Conservation (phyloP, 2,797 vertebrate species). For the Hoplostethus atlanticus region DNA sequence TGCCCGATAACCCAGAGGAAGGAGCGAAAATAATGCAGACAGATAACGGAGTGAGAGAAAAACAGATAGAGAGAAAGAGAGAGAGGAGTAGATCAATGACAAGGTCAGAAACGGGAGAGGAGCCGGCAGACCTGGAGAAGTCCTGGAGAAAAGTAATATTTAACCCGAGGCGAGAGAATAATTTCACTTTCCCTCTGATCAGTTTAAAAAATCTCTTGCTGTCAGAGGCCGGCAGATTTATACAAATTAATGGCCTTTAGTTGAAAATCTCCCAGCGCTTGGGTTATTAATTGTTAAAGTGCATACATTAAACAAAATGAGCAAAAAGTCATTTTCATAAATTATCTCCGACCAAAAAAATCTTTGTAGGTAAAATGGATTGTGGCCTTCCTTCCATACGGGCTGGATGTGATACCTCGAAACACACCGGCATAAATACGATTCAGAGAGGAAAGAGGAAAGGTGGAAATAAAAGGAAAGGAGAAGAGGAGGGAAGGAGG, state of each 20-base stretch:
- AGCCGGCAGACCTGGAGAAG: conserved; percentile 70
- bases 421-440: conserved; percentile 54
- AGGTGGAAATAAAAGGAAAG: background rate
- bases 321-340: conserved; percentile 91
- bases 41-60: conserved; percentile 61
- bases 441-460: conserved; percentile 12
- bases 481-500: too few relatives aligned
- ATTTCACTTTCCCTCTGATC: conserved; percentile 89
- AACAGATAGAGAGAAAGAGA: conserved; percentile 48
- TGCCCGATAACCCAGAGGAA: conserved; percentile 56
- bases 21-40: conserved; percentile 66
- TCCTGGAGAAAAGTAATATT: conserved; percentile 87
- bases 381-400: conserved; percentile 46
- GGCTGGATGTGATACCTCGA: conserved; percentile 44
- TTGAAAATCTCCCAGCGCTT: conserved; percentile 86
- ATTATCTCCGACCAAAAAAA: conserved; percentile 81
- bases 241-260: conserved; percentile 91
- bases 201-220: conserved; percentile 88
- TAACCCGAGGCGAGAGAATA: conserved; percentile 89
- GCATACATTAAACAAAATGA: conserved; percentile 92
- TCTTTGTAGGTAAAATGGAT: conserved; percentile 58
- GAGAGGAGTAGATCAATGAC: conserved; percentile 78
- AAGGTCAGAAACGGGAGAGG: conserved; percentile 80
- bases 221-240: conserved; percentile 87
- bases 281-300: conserved; percentile 92